Conservation (phyloP, 2,888 invertebrate genomes). For the Agrotis clavis region DNA sequence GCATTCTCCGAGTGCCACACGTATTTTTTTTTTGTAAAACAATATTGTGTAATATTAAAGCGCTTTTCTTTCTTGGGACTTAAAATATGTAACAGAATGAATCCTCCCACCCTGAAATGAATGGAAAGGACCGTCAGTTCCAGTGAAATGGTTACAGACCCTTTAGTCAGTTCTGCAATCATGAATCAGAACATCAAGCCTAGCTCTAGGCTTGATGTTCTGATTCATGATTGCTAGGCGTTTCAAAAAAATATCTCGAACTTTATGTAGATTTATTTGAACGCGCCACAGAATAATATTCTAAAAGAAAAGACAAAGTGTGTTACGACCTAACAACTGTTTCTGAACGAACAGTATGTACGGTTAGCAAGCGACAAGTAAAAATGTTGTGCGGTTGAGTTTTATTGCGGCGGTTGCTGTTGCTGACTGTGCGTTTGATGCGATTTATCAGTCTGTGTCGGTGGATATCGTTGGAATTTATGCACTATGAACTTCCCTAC, state of each 20-base stretch:
- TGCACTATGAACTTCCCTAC: not conserved
- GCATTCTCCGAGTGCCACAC: no score
- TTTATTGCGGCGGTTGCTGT: slow-evolving; percentile 43
- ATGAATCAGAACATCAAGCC: no score
- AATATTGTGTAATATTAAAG: no score
- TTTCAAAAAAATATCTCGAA: not conserved
- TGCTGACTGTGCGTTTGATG: slow-evolving; percentile 42
- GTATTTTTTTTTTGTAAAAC: no score
- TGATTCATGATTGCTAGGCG: no score
- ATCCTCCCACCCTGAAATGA: no score
- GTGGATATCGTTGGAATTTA: not conserved
- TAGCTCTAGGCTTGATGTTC: no score
- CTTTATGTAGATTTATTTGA: slow-evolving; percentile 38
- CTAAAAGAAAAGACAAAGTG: slow-evolving; percentile 50
- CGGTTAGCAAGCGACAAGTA: slow-evolving; percentile 61
- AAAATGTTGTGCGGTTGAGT: slow-evolving; percentile 59
- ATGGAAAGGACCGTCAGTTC: no score
- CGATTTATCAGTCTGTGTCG: not conserved
- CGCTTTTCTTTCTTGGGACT: no score
- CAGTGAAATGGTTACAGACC: no score
- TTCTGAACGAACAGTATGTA: slow-evolving; percentile 44
- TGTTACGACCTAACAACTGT: slow-evolving; percentile 59
- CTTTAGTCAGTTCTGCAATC: no score
- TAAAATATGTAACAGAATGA: no score
- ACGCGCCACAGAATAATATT: slow-evolving; percentile 47